Base-by-base conservation (phyloP, 2,888 invertebrate species). In the Dendrolimus pini region DNA sequence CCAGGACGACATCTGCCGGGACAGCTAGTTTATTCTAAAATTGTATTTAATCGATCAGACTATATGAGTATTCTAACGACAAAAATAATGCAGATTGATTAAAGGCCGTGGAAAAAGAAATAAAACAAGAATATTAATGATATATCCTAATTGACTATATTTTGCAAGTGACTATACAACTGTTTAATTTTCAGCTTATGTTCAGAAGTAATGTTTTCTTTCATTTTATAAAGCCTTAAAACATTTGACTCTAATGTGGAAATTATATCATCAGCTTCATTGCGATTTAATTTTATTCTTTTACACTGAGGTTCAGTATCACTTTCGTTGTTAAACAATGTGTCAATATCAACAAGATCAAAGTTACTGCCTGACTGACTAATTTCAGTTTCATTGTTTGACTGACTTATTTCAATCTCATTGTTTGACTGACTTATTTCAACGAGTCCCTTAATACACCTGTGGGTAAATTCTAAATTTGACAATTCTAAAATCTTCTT, bases 291-390 rank as follows among this genome's bases (percentile, higher is more conserved):
- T 73, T 85, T 89, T 1, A 69, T 63, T 69, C 78, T 83, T 66
- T 90, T 89, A 61, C 72, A 72, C 0, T 67, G 71, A 1, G 89
- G 86, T 56, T 85, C 82, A 0, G 65, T 59, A n/a, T 76, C 79
- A 58, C 65, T 74, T 53, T 77, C 78, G 18, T 64, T 64, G 53
- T 75, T 78, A 63, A 82, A 81, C 53, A 85, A 61, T 13, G 74
- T 69, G 53, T 87, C 82, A 10, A 85, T 71, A 61, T 86, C 82
- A 3, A 74, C 77, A 12, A 87, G 71, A 62, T 88, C 86, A 58
- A 87, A 86, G 66, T 84, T 82, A 56, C 69, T 68, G 52, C 67
- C 66, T 30, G 30, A 6, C 30, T 30, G 30, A 6, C 30, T 30
- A 30, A 30, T 30, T 30, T 30, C 30, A 30, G 6, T 18, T 18